Evolutionary conservation across 2,888 invertebrate genomes (phyloP), one percentile per base, ranked within the genome.

Genomic region (Leptopterna dolabrata): DNA sequence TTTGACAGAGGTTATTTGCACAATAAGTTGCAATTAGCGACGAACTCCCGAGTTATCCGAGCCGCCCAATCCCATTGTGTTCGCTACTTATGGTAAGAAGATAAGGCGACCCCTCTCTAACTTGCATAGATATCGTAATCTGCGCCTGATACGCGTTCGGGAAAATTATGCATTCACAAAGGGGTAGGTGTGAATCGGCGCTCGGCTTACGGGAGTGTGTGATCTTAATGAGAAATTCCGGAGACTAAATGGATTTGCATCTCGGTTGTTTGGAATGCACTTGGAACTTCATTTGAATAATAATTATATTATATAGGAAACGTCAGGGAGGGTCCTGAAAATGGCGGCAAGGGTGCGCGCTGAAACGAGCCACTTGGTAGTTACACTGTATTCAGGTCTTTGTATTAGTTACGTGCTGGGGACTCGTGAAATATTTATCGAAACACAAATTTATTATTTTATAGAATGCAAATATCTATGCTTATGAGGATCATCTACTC

Each of bases 171-270:
- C 55, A 83, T 83, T 83, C 83, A 83, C 63, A 83, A 83, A 70
- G 83, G 81, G 70, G 83, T 70, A 83, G 83, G 83, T 70, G 83
- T 70, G 70, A 83, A 83, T 83, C 83, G 70, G 83, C 70, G 19
- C 13, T 29, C 4, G 41, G 55, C 70, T 41, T 41, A 83, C 70
- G 43, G 76, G 36, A 55, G 73, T 76, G 76, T 85, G 55, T 85
- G 85, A 85, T 85, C 85, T 76, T 85, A 76, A 85, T 85, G 85
- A 76, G 85, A 85, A 85, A 85, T 85, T 85, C 85, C 85, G 85
- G 85, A 36, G 73, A 9, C 43, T 70, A 83, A 83, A 73, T 85
- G 85, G 76, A 85, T 85, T 85, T 85, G 85, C 85, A 85, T 85
- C 85, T 71, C 29, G n/a, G 70, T 70, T 83, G 83, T 83, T 83